phyloP scores from a whole-genome alignment of 2,797 vertebrate species.

The Chelon labrosus region DNA sequence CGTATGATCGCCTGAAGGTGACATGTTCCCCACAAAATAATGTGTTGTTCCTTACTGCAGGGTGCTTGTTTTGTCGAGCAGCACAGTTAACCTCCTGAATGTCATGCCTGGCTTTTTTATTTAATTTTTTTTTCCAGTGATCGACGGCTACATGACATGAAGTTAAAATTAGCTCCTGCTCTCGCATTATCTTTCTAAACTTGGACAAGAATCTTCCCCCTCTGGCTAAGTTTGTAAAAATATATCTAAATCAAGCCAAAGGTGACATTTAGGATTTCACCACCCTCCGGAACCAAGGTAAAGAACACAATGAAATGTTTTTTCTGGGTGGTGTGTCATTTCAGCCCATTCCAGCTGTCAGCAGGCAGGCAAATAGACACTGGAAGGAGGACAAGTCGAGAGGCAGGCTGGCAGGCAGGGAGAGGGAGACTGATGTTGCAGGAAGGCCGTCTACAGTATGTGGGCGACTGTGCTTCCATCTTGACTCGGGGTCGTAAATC shows the following conservation, averaged over 20 bases:
- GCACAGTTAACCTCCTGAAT: slow-evolving; percentile 49
- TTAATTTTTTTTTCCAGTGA: slow-evolving; percentile 15
- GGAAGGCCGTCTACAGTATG: slow-evolving; percentile 69
- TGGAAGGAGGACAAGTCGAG: slow-evolving; percentile 55
- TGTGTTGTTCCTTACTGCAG: slow-evolving; percentile 19
- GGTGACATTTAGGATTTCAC: slow-evolving; percentile 55
- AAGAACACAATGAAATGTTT: slow-evolving; percentile 48
- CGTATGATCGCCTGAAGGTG: slow-evolving; percentile 30
- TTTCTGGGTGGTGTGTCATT: slow-evolving; percentile 58
- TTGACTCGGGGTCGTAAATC: slow-evolving; percentile 79
- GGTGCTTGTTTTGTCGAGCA: slow-evolving; percentile 28
- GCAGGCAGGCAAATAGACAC: slow-evolving; percentile 57
- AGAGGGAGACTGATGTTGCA: slow-evolving; percentile 70
- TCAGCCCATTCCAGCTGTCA: slow-evolving; percentile 66
- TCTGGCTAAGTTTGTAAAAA: slow-evolving; percentile 38
- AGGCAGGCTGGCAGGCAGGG: slow-evolving; percentile 46
- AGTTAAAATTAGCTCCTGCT: slow-evolving; percentile 47
- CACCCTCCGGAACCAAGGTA: slow-evolving; percentile 35
- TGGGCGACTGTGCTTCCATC: slow-evolving; percentile 73
- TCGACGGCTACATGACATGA: slow-evolving; percentile 26
- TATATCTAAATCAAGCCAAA: slow-evolving; percentile 31
- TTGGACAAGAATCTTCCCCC: not conserved
- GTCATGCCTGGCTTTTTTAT: slow-evolving; percentile 41
- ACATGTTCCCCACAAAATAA: slow-evolving; percentile 32
- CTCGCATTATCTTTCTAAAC: slow-evolving; percentile 38